Evolutionary conservation across 37 sponge, comb jelly and placozoan species (phyloP), one percentile per base, ranked within the genome.

Genomic region (Spongilla lacustris): DNA sequence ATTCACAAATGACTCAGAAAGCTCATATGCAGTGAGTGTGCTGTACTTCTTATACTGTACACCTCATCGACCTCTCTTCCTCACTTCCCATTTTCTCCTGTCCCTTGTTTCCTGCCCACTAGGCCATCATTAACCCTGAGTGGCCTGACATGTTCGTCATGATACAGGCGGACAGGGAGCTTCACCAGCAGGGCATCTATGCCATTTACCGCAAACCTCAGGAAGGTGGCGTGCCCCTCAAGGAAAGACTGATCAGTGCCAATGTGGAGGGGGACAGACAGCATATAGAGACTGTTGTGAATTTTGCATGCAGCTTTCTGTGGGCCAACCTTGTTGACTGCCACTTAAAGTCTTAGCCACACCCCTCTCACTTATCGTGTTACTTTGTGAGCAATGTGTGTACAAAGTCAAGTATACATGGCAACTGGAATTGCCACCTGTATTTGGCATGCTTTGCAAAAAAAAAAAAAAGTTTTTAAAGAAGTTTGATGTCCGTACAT

Each of bases 121-220:
- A 93, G 93, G 91, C 72, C 32, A 75, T 93, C n/a, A 80, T 93
- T 49, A 93, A 93, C 77, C 87, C 90, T 0, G 87, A 80, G 23
- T 93, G 94, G 94, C 82, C 78, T 13, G 94, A 93, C 85, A 93
- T 93, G 94, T 76, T 87, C 23, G 80, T 93, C 0, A 38, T 93
- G 72, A 67, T 90, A 0, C 79, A 80, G 37, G 12, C 36, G 1
- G 68, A 34, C 28, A 4, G 33, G 14, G 87, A 87, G 5, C 31
- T 25, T 0, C 32, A 76, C 13, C 32, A 67, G 37, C 79, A 80
- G 46, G 80, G 85, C 9, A 30, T 93, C n/a, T 77, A 69, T 17
- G 75, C 80, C 13, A 82, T 93, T 29, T 93, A 93, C 71, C 91
- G 94, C 36, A 89, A 93, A 69, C 84, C 91, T 24, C 73, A 76